Conservation (phyloP, 2,888 invertebrate genomes). For the Epiblema foenella region DNA sequence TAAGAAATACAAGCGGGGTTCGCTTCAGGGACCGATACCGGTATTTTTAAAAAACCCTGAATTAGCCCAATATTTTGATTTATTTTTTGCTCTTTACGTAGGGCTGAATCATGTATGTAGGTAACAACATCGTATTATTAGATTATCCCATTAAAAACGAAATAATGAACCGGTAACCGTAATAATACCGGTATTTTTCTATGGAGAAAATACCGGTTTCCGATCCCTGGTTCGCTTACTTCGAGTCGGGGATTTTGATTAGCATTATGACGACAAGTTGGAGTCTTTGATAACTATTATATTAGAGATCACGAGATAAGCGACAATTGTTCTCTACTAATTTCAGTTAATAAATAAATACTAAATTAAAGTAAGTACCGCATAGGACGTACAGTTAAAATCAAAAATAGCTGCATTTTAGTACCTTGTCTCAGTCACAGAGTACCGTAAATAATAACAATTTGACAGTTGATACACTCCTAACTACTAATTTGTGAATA, state of each 20-base stretch:
- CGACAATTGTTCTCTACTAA: not conserved
- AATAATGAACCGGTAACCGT: no score
- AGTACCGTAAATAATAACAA: not conserved
- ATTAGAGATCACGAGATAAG: slow-evolving; percentile 1
- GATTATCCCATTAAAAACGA: no score
- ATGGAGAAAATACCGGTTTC: no score
- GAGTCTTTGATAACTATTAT: not conserved
- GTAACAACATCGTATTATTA: no score
- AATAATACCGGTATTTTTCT: no score
- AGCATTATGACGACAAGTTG: not conserved
- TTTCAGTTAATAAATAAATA: not conserved
- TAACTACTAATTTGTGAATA: not conserved
- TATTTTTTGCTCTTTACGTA: no score
- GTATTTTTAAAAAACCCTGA: no score
- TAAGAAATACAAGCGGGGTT: not conserved
- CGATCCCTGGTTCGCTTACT: no score
- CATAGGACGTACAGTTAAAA: not conserved
- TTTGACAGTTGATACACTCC: slow-evolving; percentile 1
- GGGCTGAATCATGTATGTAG: no score
- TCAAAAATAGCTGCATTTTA: not conserved
- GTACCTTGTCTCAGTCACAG: not conserved
- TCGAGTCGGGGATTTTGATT: no score
- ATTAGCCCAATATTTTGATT: no score
- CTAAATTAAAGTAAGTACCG: slow-evolving; percentile 2
- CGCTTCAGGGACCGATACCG: no score